phyloP scores from a whole-genome alignment of 2,797 vertebrate species.

The Hippoglossus hippoglossus region DNA sequence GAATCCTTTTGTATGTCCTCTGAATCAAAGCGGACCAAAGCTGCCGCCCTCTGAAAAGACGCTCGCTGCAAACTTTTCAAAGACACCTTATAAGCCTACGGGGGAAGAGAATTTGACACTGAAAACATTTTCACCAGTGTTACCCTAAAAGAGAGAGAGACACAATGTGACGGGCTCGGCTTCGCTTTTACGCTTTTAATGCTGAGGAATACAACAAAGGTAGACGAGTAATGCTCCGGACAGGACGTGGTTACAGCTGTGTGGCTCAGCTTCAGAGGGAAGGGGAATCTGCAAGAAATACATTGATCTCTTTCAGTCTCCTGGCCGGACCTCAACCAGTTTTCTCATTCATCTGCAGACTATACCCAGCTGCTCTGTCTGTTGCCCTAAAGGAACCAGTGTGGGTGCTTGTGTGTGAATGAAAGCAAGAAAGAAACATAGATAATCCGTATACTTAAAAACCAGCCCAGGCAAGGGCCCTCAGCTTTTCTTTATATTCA shows the following conservation, averaged over 20 bases:
- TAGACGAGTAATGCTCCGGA: neutral
- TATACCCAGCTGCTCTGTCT: slow-evolving; percentile 55
- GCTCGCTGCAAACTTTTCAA: slow-evolving; percentile 3
- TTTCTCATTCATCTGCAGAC: slow-evolving; percentile 55
- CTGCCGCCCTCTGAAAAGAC: slow-evolving; percentile 21
- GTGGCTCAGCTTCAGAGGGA: slow-evolving; percentile 45
- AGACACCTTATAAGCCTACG: slow-evolving; percentile 9
- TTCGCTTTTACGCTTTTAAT: neutral
- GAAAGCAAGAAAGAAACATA: slow-evolving; percentile 9
- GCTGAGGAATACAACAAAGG: neutral
- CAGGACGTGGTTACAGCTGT: slow-evolving; percentile 31
- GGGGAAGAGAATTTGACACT: slow-evolving; percentile 9
- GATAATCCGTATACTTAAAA: slow-evolving; percentile 23
- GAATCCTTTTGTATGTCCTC: slow-evolving; percentile 38
- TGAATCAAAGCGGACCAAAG: slow-evolving; percentile 28
- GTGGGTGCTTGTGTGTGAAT: slow-evolving; percentile 25
- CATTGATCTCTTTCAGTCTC: slow-evolving; percentile 53
- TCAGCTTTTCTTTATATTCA: slow-evolving; percentile 4
- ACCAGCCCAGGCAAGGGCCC: slow-evolving; percentile 20
- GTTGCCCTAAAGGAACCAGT: slow-evolving; percentile 35
- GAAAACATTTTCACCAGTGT: neutral
- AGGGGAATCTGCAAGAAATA: slow-evolving; percentile 33
- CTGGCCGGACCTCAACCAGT: slow-evolving; percentile 40
- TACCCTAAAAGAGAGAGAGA: neutral
- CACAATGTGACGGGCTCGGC: neutral